Percentiles rank a stretch among this genome's conserved stretches.
Evolutionary conservation across 2,797 vertebrate genomes (phyloP).

Genomic region (Cirrhinus molitorella): DNA sequence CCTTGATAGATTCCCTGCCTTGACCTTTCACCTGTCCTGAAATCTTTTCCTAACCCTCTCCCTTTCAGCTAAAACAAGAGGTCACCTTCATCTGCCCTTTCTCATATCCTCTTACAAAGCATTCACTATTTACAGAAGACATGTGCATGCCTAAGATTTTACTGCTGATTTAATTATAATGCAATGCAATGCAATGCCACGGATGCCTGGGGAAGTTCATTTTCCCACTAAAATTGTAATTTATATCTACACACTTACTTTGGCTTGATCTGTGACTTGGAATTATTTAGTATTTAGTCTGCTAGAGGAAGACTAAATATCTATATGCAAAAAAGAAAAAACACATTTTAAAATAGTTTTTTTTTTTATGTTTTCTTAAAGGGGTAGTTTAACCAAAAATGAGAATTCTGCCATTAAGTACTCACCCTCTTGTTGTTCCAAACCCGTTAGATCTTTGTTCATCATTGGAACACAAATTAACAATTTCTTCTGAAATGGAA

Average conservation of each 20-base stretch:
- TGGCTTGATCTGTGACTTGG: not conserved
- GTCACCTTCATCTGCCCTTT: constrained; percentile 48
- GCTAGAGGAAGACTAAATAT: not conserved
- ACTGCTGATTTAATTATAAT: constrained; percentile 62
- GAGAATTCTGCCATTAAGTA: not conserved
- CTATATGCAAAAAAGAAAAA: not conserved
- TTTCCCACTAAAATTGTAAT: not conserved
- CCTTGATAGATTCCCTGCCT: constrained; percentile 36
- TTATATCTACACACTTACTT: not conserved
- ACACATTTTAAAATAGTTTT: no score
- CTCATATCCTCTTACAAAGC: constrained; percentile 63
- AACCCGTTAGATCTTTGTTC: no score
- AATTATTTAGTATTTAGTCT: no score
- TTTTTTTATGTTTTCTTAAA: not conserved
- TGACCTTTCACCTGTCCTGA: constrained; percentile 58
- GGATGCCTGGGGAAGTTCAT: not conserved
- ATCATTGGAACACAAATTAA: no score
- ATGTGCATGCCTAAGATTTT: constrained; percentile 62
- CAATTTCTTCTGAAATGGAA: no score
- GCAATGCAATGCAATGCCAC: constrained; percentile 13
- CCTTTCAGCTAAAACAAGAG: constrained; percentile 47
- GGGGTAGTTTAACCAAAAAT: not conserved
- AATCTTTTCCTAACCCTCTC: constrained; percentile 43
- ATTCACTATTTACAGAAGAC: constrained; percentile 59
- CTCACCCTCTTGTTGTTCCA: no score